Evolutionary conservation across 2,888 invertebrate species (phyloP), one percentile per base, ranked within the genome.

Genomic region (Phengaris alcon): DNA sequence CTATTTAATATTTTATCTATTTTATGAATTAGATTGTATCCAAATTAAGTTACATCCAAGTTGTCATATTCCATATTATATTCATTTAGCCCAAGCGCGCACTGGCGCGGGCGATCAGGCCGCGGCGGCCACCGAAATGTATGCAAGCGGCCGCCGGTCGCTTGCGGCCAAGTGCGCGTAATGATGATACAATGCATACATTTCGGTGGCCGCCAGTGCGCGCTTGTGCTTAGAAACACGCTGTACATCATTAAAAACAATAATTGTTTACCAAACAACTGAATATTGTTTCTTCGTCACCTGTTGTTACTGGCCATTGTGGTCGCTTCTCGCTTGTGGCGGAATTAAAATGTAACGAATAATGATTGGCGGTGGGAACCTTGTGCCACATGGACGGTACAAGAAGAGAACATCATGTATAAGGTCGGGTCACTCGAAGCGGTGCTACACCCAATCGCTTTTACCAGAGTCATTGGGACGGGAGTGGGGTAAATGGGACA

Each of bases 371-470:
- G 87, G 88, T 79, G 89, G 88, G 77, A 89, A 88, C 80, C 78
- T 87, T 75, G 82, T 88, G 77, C 82, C 87, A 79, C 82, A 82
- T 79, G 87, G 87, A 80, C 81, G 89, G 81, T 91, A 88, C 81
- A 86, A 86, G 75, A 90, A 88, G 81, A 86, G 84, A 70, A 85
- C 89, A 70, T 83, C 87, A 74, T 85, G 85, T 55, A 84, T 86
- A 7, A 82, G 87, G 75, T 84, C 88, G 15, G 79, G 86, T 48
- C 91, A 90, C 78, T 88, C 88, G 74, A 86, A 86, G 69, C 87
- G 89, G 77, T 90, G 91, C 82, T 91, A 91, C 79, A 88, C 88
- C 6, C 84, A 89, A 74, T 90, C 91, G 5, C 78, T 89, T 77
- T 84, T 87, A 54, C 75, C 87, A 68, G 89, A 87, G 35, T 3